Base-by-base conservation (phyloP, 1,140 invertebrate genomes). In the Yoshiicerus persimilis region DNA sequence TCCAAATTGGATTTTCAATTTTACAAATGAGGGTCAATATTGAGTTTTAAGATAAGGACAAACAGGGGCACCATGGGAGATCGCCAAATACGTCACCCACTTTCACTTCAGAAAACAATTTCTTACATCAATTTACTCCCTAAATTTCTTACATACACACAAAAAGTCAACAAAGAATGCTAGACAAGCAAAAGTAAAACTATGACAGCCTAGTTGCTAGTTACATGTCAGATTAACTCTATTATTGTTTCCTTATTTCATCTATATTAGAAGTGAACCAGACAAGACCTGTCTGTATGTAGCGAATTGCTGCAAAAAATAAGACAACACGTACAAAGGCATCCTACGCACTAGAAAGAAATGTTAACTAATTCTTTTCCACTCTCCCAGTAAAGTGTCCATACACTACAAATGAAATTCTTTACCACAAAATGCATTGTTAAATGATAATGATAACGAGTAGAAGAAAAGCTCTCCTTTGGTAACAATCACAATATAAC, bases 11-110 rank as follows among this genome's bases (percentile, higher is more conserved):
- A 88, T 88, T 88, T 88, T 87, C 83, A 34, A 80, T 86, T 84
- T 75, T 47, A 80, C 70, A 88, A 88, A 86, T 83, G 88, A 86
- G 88, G 85, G 85, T 88, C 88, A 88, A 88, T 88, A 88, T 88
- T 85, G 85, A 83, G 39, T 88, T 88, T 70, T 66, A 86, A 87
- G 62, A 87, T 80, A 84, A 80, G 83, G 41, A 41, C 10, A 27
- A 32, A 30, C 23, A 47, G 25, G 38, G 41, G 30, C 83, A 56
- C 38, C 8, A 84, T 32, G 75, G 75, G 75, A 80, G 75, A 80
- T 80, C 30, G n/a, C 75, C 75, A 36, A 80, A 80, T 36, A 36
- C 75, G 27, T 80, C 75, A 80, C 75, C 75, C 75, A 80, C 75
- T 80, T 80, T 80, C 75, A 36, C 32, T 80, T 80, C 32, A 36